Conservation (phyloP, 2,888 invertebrate species). For the Mechanitis mazaeus region DNA sequence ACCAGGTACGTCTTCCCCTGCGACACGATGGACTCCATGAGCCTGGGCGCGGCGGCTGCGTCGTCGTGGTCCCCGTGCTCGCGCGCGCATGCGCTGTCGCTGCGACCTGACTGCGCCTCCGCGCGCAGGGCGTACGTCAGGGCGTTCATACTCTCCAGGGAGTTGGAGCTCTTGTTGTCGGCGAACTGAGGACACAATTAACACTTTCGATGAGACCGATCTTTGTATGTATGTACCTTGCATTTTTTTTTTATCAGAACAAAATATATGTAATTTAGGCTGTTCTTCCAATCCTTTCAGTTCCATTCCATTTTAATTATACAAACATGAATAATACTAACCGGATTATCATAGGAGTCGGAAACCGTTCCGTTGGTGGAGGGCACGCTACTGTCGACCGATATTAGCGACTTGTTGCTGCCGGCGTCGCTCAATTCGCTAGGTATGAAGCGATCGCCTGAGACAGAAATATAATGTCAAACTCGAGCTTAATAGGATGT, state of each 20-base stretch:
- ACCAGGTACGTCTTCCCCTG: conserved; percentile 67
- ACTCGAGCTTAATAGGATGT: no score
- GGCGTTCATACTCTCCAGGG: conserved; percentile 52
- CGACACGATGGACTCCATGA: conserved; percentile 67
- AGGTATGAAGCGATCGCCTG: conserved; percentile 62
- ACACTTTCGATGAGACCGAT: no score
- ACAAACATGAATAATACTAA: conserved; percentile 36
- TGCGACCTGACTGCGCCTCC: conserved; percentile 27
- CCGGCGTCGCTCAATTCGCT: conserved; percentile 65
- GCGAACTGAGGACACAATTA: conserved; percentile 39
- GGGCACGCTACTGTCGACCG: conserved; percentile 54
- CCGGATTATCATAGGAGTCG: conserved; percentile 59
- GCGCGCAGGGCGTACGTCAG: conserved; percentile 47
- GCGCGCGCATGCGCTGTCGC: conserved; percentile 34
- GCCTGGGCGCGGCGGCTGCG: conserved; percentile 48
- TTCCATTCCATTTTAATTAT: no score
- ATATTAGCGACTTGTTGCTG: conserved; percentile 64
- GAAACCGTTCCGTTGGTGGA: conserved; percentile 65
- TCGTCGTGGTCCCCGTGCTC: conserved; percentile 34
- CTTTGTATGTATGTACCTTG: no score
- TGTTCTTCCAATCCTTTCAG: no score
- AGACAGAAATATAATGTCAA: not conserved
- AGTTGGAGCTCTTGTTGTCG: conserved; percentile 56
- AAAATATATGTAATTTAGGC: no score
- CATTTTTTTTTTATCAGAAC: no score